Conservation (phyloP, 2,113 vertebrate genomes). For the Cheilinus undulatus region DNA sequence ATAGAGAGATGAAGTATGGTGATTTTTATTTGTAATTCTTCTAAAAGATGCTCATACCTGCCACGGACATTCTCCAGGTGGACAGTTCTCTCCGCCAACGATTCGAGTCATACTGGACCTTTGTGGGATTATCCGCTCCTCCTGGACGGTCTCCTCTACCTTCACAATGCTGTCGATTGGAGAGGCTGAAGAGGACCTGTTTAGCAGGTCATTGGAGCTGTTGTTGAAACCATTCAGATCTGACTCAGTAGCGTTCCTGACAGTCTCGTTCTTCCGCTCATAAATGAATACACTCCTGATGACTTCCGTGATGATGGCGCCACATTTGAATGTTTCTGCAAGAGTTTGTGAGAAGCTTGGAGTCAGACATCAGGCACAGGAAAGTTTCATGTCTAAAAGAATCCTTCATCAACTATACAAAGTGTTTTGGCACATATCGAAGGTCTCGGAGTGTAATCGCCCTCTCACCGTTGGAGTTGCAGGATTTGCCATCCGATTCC, state of each 20-base stretch:
- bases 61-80: slow-evolving; percentile 91
- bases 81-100: slow-evolving; percentile 86
- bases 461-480: slow-evolving; percentile 85
- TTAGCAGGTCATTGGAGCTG: not conserved
- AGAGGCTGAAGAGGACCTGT: not conserved
- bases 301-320: slow-evolving; percentile 12
- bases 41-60: slow-evolving; percentile 85
- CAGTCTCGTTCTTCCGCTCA: not conserved
- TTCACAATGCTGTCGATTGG: fast-evolving
- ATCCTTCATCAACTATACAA: too few relatives aligned
- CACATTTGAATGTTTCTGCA: slow-evolving; percentile 73
- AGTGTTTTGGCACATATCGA: too few relatives aligned
- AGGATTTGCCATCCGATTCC: slow-evolving; percentile 82
- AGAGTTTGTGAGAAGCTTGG: slow-evolving; percentile 8
- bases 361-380: not conserved
- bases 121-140: not conserved
- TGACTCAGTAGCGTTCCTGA: not conserved
- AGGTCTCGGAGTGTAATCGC: too few relatives aligned
- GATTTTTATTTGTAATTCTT: too few relatives aligned
- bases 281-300: slow-evolving; percentile 40
- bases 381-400: not conserved
- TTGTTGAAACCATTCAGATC: not conserved
- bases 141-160: fast-evolving
- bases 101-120: slow-evolving; percentile 62
- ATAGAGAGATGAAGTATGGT: too few relatives aligned